A percentile compares a stretch with the other conserved stretches of the same genome.
These are phyloP conservation scores for Lophius piscatorius DNA, from an alignment of 2,113 vertebrate species.

Conservation along the genomic window DNA sequence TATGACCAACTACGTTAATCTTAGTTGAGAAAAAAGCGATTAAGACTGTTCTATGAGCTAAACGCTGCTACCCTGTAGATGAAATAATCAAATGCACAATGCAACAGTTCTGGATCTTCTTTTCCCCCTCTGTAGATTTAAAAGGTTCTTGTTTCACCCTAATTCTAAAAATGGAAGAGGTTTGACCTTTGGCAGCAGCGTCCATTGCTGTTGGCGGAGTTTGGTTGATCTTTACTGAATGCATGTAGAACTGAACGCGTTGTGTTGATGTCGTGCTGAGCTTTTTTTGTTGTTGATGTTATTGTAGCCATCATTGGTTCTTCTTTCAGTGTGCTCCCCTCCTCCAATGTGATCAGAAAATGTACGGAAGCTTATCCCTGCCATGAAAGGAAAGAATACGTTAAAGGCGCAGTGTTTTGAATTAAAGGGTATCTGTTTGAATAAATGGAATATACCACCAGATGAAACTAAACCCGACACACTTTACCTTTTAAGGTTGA, in stretches of 20 bases:
- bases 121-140: slow-evolving; percentile 48
- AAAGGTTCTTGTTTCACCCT: slow-evolving; percentile 32
- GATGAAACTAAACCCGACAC: no score
- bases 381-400: slow-evolving; percentile 2
- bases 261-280: slow-evolving; percentile 28
- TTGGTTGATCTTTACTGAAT: slow-evolving; percentile 32
- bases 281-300: slow-evolving; percentile 18
- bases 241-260: slow-evolving; percentile 42
- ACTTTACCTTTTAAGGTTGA: no score
- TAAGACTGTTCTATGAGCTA: slow-evolving; percentile 71
- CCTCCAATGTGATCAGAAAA: slow-evolving; percentile 21
- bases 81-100: slow-evolving; percentile 74
- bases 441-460: no score
- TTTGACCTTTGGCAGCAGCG: neutral
- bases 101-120: slow-evolving; percentile 47
- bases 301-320: slow-evolving; percentile 26
- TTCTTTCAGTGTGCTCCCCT: slow-evolving; percentile 10
- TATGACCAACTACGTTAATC: slow-evolving; percentile 54
- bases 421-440: no score
- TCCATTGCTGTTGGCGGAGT: neutral
- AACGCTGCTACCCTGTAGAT: slow-evolving; percentile 74
- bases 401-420: no score
- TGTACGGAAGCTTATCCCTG: slow-evolving; percentile 12
- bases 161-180: slow-evolving; percentile 13
- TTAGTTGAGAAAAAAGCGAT: slow-evolving; percentile 47